Conservation (phyloP, 2,888 invertebrate species). For the Leptinotarsa juncta region DNA sequence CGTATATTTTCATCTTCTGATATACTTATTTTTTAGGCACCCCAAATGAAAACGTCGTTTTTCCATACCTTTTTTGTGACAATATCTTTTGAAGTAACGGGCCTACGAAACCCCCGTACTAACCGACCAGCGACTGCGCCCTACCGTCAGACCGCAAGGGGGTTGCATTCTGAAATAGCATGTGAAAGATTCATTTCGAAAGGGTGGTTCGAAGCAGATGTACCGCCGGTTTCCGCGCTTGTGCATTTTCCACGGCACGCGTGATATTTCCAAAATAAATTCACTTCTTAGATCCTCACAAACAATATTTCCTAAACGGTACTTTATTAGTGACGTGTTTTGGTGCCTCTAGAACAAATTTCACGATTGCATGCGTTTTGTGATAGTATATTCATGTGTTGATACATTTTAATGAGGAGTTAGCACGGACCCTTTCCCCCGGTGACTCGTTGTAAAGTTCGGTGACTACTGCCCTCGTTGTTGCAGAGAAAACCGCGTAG, state of each 20-base stretch:
- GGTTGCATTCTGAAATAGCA: conserved; percentile 45
- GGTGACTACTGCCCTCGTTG: conserved; percentile 43
- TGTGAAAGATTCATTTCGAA: conserved; percentile 41
- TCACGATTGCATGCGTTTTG: conserved; percentile 32
- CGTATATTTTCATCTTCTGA: too few species aligned
- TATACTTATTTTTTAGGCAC: too few species aligned
- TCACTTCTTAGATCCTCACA: too few species aligned
- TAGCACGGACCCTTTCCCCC: conserved; percentile 36
- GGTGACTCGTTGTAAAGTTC: conserved; percentile 49
- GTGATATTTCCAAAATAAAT: neutral
- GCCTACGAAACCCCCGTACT: conserved; percentile 22
- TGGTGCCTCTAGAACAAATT: conserved; percentile 38
- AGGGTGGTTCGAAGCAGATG: conserved; percentile 43
- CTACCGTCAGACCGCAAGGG: conserved; percentile 37
- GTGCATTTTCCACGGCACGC: neutral
- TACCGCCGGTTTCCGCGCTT: conserved; percentile 14
- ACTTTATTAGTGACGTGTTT: conserved; percentile 22
- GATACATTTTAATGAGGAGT: conserved; percentile 56
- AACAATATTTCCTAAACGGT: too few species aligned
- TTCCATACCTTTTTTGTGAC: neutral
- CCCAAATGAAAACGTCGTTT: neutral
- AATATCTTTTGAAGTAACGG: conserved; percentile 17
- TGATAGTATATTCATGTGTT: conserved; percentile 54
- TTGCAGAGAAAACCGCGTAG: conserved; percentile 21
- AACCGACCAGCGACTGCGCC: conserved; percentile 40